Base-by-base conservation (phyloP, 2,888 invertebrate genomes). In the Sarcophaga rosellei region DNA sequence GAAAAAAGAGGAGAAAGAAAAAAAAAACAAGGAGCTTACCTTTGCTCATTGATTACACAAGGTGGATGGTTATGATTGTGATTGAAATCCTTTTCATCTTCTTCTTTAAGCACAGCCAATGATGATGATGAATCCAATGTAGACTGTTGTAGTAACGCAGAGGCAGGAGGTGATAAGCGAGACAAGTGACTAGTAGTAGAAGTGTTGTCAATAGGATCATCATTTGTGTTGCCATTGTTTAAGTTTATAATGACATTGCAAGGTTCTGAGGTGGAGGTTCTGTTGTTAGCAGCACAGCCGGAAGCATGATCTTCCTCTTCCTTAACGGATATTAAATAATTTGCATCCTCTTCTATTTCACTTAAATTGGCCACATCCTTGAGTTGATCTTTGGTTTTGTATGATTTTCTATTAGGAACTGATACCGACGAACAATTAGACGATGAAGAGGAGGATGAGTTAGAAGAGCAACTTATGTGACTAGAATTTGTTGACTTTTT, bases 401-500 rank as follows among this genome's bases (percentile, higher is more conserved):
- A 10, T 10, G 65, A 21, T 62, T 81, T 84, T 6, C 53, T 75
- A 3, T 72, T 57, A 47, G 66, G 62, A 66, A 70, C 75, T 3
- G 74, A 89, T 61, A 87, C 70, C 10, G 89, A 88, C 23, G 89
- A 89, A 0, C 76, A 53, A 17, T 90, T 88, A 0, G 89, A 87
- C 1, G 74, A 85, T 0, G 88, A 75, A 0, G 89, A 84, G 8
- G 73, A 47, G 0, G 78, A 66, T 0, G 89, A 87, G 1, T 89
- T 85, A 2, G 89, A 89, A 6, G 86, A 85, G 20, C 84, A 88
- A 12, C 15, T 73, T n/a, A 20, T 63, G 10, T 63, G 68, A 53
- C 21, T 74, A 17, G 82, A 82, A 76, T 90, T 90, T 70, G 91
- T 91, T 35, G 88, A 88, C 76, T 90, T 90, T 70, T 91, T 91